Base-by-base conservation (phyloP, 2,888 invertebrate genomes). In the Tachystola acroxantha region DNA sequence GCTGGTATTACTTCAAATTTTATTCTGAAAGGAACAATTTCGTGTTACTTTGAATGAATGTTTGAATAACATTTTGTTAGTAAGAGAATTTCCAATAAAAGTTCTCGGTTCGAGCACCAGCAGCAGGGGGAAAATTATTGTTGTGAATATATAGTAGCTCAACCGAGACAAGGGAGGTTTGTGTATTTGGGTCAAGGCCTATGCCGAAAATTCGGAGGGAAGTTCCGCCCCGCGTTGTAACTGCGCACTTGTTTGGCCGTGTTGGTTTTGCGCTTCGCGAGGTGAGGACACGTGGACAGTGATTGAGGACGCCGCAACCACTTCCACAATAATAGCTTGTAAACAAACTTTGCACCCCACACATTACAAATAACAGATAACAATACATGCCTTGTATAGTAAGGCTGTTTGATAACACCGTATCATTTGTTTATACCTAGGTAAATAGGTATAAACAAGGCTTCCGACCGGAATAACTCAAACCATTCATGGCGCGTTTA, bases 131-230 rank as follows among this genome's bases (percentile, higher is more conserved):
- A 27, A 37, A 37, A 32, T 37, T 27, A 32, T 37, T 37, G 32
- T 26, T 40, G 32, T 32, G 32, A 40, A 49, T 54, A 50, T 60
- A 24, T 24, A n/a, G 49, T 46, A 56, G 52, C 49, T 50, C 51
- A 48, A 57, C 45, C 41, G 51, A 64, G 37, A 33, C 40, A 34
- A 34, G 22, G 28, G 55, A 51, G 53, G 47, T 56, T 56, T 46
- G 44, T 41, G 45, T 57, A 71, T 65, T 47, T 59, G 45, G 71
- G 76, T 72, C 75, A 78, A 76, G 78, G 72, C 50, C 59, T 57
- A 29, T 39, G 36, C 46, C 45, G 48, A 53, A 50, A 63, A 65
- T 58, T 45, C 42, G 35, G 40, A 61, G 53, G 61, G 60, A 58
- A 58, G 52, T 60, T 52, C 53, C 50, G 53, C 57, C 57, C 58